Percentiles rank a stretch among this genome's conserved stretches.
phyloP scores from a whole-genome alignment of 2,888 invertebrate genomes.

The Bellardia pandia region DNA sequence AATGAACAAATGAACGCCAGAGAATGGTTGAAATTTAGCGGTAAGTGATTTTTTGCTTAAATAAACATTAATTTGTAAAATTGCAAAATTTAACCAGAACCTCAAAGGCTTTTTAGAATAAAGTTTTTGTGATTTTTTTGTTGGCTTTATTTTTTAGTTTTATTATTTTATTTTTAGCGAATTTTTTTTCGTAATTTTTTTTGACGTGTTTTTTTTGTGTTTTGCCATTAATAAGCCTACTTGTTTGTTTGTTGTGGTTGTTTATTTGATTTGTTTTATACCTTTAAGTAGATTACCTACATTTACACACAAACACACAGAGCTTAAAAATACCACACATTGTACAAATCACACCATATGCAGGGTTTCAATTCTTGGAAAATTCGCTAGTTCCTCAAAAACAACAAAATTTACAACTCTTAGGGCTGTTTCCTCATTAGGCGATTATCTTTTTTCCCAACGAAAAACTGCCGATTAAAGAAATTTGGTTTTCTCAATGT shows the following conservation, averaged over 20 bases:
- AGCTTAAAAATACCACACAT: neutral
- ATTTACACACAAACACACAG: neutral
- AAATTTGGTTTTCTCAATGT: too few relatives aligned
- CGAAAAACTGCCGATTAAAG: too few relatives aligned
- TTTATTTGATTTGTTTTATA: constrained; percentile 37
- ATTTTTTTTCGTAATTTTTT: constrained; percentile 1
- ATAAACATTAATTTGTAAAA: constrained; percentile 55
- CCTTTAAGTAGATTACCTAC: constrained; percentile 60
- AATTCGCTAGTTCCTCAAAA: neutral
- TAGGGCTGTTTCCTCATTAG: too few relatives aligned
- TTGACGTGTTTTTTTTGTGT: constrained; percentile 3
- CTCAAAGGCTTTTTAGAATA: constrained; percentile 23
- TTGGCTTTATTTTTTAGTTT: constrained; percentile 10
- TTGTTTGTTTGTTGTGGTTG: constrained; percentile 28
- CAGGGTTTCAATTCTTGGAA: neutral
- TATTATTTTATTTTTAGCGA: constrained; percentile 26
- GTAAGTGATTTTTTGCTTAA: constrained; percentile 21
- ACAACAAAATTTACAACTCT: too few relatives aligned
- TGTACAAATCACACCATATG: neutral
- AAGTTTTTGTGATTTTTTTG: neutral
- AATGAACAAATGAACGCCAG: neutral
- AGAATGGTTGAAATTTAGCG: neutral
- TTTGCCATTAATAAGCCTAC: constrained; percentile 28
- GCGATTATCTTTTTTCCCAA: too few relatives aligned
- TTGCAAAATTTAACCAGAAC: constrained; percentile 28